These are phyloP conservation scores for Parazoanthus atlanticus DNA, from an alignment of 92 coral and sea anemone species.

Conservation along the genomic window DNA sequence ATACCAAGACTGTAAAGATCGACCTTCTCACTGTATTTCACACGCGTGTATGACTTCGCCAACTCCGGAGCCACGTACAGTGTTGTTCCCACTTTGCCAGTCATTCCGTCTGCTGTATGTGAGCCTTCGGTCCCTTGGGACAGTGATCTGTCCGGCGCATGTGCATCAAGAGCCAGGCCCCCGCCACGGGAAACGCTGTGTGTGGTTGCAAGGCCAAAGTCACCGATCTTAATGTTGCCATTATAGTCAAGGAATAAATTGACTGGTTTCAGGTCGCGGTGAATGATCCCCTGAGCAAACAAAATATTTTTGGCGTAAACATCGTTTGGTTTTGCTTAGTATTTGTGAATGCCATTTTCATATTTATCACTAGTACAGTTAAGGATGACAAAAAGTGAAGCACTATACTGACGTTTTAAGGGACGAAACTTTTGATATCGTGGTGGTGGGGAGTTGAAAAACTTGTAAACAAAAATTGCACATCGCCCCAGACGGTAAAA, in stretches of 20 bases:
- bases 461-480: too few species aligned
- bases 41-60: constrained; percentile 66
- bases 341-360: not conserved
- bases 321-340: not conserved
- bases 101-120: constrained; percentile 82
- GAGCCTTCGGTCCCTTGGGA: constrained; percentile 59
- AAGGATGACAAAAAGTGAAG: too few species aligned
- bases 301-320: not conserved
- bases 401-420: not conserved
- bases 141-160: constrained; percentile 44
- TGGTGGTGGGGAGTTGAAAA: too few species aligned
- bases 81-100: constrained; percentile 97
- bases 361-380: too few species aligned
- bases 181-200: constrained; percentile 82
- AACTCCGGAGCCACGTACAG: constrained; percentile 95
- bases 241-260: constrained; percentile 92
- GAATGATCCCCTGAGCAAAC: constrained; percentile 85
- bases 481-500: too few species aligned
- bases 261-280: constrained; percentile 98
- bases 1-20: constrained; percentile 97
- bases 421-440: too few species aligned
- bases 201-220: constrained; percentile 97
- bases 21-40: constrained; percentile 92
- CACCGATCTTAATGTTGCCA: constrained; percentile 94
- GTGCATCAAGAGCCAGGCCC: constrained; percentile 65